These are phyloP conservation scores for Lamprologus sp. DNA, from an alignment of 2,113 vertebrate species.

Conservation along the genomic window DNA sequence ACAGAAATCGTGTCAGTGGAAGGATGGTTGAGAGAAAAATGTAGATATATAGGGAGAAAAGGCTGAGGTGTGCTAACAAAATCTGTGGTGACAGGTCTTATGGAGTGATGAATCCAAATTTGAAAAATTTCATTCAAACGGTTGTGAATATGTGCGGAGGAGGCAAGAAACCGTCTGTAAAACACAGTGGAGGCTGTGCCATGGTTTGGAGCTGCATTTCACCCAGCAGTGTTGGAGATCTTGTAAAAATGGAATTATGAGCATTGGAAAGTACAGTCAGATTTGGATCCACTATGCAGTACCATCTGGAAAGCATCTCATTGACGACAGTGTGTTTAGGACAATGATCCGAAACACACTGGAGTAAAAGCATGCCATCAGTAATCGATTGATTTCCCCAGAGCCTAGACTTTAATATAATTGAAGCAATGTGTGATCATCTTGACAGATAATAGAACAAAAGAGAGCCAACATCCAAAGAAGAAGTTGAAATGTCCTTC, in stretches of 20 bases:
- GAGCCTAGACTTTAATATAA: neutral
- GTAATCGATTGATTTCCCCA: neutral
- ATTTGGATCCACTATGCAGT: neutral
- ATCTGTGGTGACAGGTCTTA: neutral
- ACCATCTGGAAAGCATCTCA: neutral
- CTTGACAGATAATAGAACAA: neutral
- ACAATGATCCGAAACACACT: neutral
- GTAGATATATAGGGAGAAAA: neutral
- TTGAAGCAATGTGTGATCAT: neutral
- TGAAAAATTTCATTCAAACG: neutral
- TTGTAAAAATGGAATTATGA: neutral
- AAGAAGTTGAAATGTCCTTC: neutral
- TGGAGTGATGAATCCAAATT: neutral
- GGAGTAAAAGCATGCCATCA: neutral
- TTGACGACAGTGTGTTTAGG: accelerated
- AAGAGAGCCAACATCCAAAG: neutral
- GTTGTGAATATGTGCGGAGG: neutral
- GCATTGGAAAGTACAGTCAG: neutral
- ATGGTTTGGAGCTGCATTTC: neutral
- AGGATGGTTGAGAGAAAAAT: neutral
- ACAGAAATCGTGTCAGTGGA: neutral
- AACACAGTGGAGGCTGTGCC: neutral
- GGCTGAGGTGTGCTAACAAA: neutral
- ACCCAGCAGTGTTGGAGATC: neutral
- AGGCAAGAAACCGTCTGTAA: neutral